Evolutionary conservation across 1,140 invertebrate genomes (phyloP).

Genomic region (Papilio machaon): DNA sequence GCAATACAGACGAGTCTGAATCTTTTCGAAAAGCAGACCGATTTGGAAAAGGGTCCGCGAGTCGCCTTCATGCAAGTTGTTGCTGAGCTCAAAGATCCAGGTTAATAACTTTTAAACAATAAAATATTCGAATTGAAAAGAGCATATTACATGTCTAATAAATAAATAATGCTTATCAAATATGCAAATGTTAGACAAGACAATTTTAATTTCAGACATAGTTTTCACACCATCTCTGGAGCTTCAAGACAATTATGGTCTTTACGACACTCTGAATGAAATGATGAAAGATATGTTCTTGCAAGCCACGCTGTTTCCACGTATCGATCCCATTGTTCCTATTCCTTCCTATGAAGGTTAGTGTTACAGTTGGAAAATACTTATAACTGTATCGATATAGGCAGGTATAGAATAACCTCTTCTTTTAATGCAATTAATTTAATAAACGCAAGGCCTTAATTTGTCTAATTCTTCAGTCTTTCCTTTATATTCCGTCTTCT

Average conservation of each 20-base stretch:
- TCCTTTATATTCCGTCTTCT: too few species aligned
- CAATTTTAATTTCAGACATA: conserved; percentile 65
- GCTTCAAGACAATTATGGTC: conserved; percentile 63
- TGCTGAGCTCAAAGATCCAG: conserved; percentile 76
- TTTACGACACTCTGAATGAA: conserved; percentile 69
- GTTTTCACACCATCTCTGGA: conserved; percentile 76
- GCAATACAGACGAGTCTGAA: conserved; percentile 72
- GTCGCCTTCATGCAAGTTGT: conserved; percentile 74
- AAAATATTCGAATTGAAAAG: not conserved
- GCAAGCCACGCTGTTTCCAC: conserved; percentile 73
- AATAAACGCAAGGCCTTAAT: not conserved
- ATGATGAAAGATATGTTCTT: conserved; percentile 81
- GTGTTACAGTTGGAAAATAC: conserved; percentile 24
- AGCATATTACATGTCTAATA: not conserved
- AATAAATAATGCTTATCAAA: not conserved
- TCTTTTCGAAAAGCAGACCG: conserved; percentile 73
- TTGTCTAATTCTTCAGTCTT: too few species aligned
- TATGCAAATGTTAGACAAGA: not conserved
- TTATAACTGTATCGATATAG: not conserved
- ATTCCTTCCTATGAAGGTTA: conserved; percentile 72
- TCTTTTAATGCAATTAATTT: not conserved
- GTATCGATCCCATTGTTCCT: conserved; percentile 71
- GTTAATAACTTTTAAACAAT: conserved; percentile 41
- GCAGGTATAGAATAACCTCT: too few species aligned
- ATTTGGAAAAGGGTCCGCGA: conserved; percentile 72